These are phyloP conservation scores for Atherinomorus stipes DNA, from an alignment of 2,113 vertebrate species.

Conservation along the genomic window DNA sequence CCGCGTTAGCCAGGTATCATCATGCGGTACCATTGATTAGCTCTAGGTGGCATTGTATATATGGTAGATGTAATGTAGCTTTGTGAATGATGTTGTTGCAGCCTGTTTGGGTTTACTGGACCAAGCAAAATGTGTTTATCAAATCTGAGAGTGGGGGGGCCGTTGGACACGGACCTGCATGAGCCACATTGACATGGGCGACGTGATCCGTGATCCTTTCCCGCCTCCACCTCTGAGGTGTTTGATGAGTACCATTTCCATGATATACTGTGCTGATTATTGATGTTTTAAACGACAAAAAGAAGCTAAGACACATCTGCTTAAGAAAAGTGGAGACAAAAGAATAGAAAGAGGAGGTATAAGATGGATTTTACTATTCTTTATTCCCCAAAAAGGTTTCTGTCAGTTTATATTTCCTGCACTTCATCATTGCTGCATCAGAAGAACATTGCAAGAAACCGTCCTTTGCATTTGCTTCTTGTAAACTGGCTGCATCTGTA, in stretches of 20 bases:
- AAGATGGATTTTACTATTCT: slow-evolving; percentile 26
- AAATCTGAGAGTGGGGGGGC: slow-evolving; percentile 38
- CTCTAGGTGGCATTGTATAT: slow-evolving; percentile 79
- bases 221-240: slow-evolving; percentile 20
- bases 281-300: slow-evolving; percentile 48
- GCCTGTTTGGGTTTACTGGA: slow-evolving; percentile 65
- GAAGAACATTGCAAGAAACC: slow-evolving; percentile 37
- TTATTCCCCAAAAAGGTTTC: slow-evolving; percentile 12
- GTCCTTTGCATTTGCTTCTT: slow-evolving; percentile 67
- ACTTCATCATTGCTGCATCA: slow-evolving; percentile 39
- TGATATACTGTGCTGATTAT: slow-evolving; percentile 60
- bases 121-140: slow-evolving; percentile 46
- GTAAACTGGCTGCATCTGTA: slow-evolving; percentile 53
- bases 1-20: slow-evolving; percentile 66
- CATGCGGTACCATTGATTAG: slow-evolving; percentile 74
- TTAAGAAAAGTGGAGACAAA: slow-evolving; percentile 36
- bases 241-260: slow-evolving; percentile 40
- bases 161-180: slow-evolving; percentile 62
- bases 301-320: slow-evolving; percentile 22
- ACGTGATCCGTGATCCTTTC: slow-evolving; percentile 63
- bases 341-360: slow-evolving; percentile 4
- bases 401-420: slow-evolving; percentile 32
- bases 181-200: slow-evolving; percentile 65
- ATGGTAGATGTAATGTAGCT: slow-evolving; percentile 79
- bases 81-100: slow-evolving; percentile 80